These are phyloP conservation scores for Rhipidura dahli DNA, from an alignment of 2,113 vertebrate species.

Conservation along the genomic window DNA sequence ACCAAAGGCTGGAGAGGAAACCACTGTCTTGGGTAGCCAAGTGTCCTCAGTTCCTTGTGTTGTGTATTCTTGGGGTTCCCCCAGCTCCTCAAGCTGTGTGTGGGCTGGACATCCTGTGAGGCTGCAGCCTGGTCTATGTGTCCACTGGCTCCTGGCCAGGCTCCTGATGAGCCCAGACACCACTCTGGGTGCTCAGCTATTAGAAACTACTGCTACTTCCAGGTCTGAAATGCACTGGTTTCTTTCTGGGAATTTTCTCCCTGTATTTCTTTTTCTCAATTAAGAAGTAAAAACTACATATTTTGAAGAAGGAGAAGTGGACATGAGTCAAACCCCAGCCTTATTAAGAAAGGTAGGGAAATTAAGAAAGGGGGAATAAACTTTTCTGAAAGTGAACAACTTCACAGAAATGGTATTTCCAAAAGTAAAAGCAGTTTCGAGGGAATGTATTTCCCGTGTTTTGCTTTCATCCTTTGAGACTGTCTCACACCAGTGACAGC, in stretches of 20 bases:
- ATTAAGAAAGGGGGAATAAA: background rate
- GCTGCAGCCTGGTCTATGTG: background rate
- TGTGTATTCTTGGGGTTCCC: background rate
- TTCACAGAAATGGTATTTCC: background rate
- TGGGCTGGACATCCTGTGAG: background rate
- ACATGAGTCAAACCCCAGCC: background rate
- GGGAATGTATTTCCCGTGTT: background rate
- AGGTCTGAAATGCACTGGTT: background rate
- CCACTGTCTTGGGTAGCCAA: background rate
- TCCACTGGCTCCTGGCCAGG: background rate
- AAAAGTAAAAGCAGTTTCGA: background rate
- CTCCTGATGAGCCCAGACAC: background rate
- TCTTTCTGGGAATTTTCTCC: background rate
- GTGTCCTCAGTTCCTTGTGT: accelerated
- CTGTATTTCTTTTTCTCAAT: background rate
- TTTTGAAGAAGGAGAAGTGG: background rate
- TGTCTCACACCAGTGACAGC: background rate
- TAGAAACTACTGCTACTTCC: background rate
- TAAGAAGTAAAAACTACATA: background rate
- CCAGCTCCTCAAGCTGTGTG: too few species aligned
- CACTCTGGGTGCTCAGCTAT: background rate
- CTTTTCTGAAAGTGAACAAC: background rate
- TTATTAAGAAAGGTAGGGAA: background rate
- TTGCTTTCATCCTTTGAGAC: background rate
- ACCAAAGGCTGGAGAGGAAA: background rate